Evolutionary conservation across 64 coral and sea anemone species (phyloP).

Genomic region (Actinia equina): DNA sequence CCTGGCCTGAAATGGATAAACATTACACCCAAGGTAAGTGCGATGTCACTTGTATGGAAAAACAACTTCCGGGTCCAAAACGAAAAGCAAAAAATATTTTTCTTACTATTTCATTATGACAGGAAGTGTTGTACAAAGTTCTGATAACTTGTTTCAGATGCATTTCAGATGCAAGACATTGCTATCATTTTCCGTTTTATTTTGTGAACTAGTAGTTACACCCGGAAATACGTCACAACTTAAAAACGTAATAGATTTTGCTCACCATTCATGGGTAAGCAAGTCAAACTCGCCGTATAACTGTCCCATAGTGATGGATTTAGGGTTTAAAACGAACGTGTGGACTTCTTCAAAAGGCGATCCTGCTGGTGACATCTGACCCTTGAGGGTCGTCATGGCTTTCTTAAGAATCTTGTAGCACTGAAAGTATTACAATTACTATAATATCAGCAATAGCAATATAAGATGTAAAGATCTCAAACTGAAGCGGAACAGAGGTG

Average conservation of each 20-base stretch:
- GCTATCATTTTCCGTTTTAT: too few relatives aligned
- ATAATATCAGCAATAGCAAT: too few relatives aligned
- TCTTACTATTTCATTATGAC: too few relatives aligned
- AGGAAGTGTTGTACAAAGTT: too few relatives aligned
- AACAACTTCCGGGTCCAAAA: background rate
- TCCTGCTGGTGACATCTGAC: constrained; percentile 84
- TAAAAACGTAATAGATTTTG: constrained; percentile 84
- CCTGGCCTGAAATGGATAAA: too few relatives aligned
- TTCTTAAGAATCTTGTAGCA: constrained; percentile 93
- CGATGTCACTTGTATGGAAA: constrained; percentile 40
- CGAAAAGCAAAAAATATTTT: too few relatives aligned
- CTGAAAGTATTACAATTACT: constrained; percentile 8
- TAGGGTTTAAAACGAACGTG: constrained; percentile 87
- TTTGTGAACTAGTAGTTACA: too few relatives aligned
- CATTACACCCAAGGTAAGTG: too few relatives aligned
- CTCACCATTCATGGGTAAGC: constrained; percentile 96
- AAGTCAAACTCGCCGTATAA: constrained; percentile 98
- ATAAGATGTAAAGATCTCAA: background rate
- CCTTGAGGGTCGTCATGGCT: constrained; percentile 86
- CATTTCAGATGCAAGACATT: too few relatives aligned
- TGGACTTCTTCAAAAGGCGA: constrained; percentile 91
- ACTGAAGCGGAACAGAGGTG: background rate
- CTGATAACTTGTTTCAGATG: too few relatives aligned
- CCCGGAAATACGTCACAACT: too few relatives aligned
- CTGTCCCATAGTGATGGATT: constrained; percentile 99